Evolutionary conservation across 2,888 invertebrate species (phyloP).

Genomic region (Drosophila neonasuta): DNA sequence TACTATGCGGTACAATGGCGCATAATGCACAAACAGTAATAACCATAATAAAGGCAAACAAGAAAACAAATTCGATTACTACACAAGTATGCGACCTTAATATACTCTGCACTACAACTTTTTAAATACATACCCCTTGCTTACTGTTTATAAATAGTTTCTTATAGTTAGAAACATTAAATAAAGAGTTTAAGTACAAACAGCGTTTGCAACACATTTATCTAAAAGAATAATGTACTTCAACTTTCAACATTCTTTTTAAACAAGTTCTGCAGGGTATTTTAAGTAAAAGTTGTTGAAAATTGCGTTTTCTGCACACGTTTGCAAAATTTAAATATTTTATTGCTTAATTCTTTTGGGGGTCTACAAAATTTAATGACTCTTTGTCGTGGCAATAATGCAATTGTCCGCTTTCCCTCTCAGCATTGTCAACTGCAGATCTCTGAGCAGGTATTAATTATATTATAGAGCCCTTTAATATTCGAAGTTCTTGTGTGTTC

Average conservation of each 20-base stretch:
- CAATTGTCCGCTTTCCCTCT: not conserved
- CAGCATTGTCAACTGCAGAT: not conserved
- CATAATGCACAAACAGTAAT: slow-evolving; percentile 18
- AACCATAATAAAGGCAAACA: slow-evolving; percentile 50
- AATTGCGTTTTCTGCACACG: slow-evolving; percentile 13
- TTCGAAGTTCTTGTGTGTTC: slow-evolving; percentile 20
- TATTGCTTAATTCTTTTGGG: slow-evolving; percentile 22
- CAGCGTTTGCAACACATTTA: no score
- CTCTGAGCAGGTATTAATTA: slow-evolving; percentile 46
- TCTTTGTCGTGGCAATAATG: not conserved
- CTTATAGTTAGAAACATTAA: no score
- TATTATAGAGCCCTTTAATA: slow-evolving; percentile 16
- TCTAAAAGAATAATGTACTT: no score
- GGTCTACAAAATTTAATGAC: slow-evolving; percentile 18
- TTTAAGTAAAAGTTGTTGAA: not conserved
- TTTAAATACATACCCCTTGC: not conserved
- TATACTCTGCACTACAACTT: not conserved
- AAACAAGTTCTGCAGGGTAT: not conserved
- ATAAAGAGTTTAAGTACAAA: no score
- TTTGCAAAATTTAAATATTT: slow-evolving; percentile 54
- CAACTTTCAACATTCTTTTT: no score
- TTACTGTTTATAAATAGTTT: no score
- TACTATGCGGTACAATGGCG: not conserved
- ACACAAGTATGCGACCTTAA: no score
- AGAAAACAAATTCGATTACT: not conserved